Base-by-base conservation (phyloP, 1,140 invertebrate genomes). In the Drosophila subpulchrella region DNA sequence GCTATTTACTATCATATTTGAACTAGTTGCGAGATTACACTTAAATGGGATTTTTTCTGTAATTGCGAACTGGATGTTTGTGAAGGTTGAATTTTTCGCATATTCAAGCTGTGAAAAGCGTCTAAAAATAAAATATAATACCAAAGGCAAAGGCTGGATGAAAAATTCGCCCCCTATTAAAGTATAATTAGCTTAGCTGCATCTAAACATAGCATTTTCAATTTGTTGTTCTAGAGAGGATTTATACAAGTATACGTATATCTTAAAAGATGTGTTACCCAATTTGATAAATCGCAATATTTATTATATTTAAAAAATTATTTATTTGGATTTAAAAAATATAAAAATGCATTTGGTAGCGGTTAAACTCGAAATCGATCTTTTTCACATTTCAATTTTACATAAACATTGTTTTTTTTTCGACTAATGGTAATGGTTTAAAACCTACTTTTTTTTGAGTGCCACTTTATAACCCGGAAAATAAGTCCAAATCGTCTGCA, bases 171-270 rank as follows among this genome's bases (percentile, higher is more conserved):
- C 13, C 24, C 15, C n/a, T 11, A 34, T 32, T 34, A 24, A 6
- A 42, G 11, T 65, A 68, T 66, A 68, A 65, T 68, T 68, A 53
- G 65, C n/a, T 13, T 38, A 53, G 65, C 47, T 66, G 47, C 11
- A 42, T 41, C 46, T 68, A 65, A 51, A 51, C 20, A 36, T 42
- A 50, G 46, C 8, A 27, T 27, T 56, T 30, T 17, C 30, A n/a
- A 15, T 27, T 42, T 12, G 10, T 11, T 4, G 13, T 41, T 24
- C 6, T 42, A 6, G 5, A 12, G 38, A 13, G 38, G 13, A 5
- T 4, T 11, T 39, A 38, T 38, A 38, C 36, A 11, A 30, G 27
- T 30, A 30, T 30, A 4, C 27, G 27, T 30, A 30, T 2, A 30
- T 30, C 30, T 30, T 32, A 0, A 32, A 32, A 7, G 1, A 32